Conservation (phyloP, 2,113 vertebrate genomes). For the Calcarius ornatus region DNA sequence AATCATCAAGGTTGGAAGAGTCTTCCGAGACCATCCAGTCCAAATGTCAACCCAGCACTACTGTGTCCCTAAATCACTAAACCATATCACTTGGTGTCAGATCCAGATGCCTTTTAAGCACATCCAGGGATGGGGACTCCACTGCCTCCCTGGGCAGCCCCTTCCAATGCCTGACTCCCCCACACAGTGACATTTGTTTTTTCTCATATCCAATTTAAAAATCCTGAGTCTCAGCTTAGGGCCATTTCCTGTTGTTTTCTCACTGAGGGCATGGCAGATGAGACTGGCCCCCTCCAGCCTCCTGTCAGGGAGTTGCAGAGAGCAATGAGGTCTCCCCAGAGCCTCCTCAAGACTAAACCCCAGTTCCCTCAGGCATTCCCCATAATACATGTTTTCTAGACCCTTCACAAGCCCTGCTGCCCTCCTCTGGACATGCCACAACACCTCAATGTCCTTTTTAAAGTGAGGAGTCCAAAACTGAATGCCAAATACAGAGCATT, state of each 20-base stretch:
- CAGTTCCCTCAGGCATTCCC: background rate
- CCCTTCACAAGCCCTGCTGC: background rate
- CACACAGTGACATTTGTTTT: background rate
- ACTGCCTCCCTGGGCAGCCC: background rate
- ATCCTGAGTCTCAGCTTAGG: background rate
- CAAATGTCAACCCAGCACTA: background rate
- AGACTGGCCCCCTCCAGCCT: background rate
- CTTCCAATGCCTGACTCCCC: background rate
- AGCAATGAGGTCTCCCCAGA: background rate
- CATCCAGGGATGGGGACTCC: too few species aligned
- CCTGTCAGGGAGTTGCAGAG: background rate
- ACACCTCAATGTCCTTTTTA: background rate
- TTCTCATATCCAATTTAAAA: background rate
- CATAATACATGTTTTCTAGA: background rate
- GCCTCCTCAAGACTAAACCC: background rate
- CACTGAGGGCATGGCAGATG: background rate
- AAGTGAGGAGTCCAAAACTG: background rate
- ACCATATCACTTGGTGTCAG: background rate
- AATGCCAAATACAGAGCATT: background rate
- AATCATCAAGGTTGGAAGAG: background rate
- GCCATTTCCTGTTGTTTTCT: background rate
- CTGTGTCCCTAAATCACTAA: background rate
- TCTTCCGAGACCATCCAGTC: background rate
- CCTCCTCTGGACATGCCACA: background rate
- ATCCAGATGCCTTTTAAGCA: background rate